Conservation (phyloP, 2,113 vertebrate species). For the Rana temporaria region DNA sequence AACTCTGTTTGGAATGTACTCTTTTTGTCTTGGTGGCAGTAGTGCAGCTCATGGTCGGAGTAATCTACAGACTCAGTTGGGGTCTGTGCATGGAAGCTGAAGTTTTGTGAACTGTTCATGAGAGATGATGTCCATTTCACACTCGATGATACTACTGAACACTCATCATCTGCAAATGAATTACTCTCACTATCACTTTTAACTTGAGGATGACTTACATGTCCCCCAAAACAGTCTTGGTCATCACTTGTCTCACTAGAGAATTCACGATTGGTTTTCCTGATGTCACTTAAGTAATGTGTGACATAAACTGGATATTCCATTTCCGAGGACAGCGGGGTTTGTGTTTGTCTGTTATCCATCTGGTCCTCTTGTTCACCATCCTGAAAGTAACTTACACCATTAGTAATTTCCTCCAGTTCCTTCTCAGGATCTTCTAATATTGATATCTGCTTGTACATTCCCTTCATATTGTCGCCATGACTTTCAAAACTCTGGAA, state of each 20-base stretch:
- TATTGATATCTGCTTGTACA: neutral
- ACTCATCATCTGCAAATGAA: constrained; percentile 31
- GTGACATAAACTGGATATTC: constrained; percentile 21
- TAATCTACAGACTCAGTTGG: neutral
- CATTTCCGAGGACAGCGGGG: constrained; percentile 9
- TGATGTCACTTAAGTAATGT: constrained; percentile 23
- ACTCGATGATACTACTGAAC: constrained; percentile 26
- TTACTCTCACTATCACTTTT: neutral
- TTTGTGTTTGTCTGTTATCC: neutral
- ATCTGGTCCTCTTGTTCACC: neutral
- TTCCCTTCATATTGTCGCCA: neutral
- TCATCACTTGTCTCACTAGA: neutral
- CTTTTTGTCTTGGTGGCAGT: constrained; percentile 8
- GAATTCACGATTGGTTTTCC: neutral
- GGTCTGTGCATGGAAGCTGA: neutral
- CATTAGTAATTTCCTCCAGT: neutral
- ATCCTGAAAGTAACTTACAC: neutral
- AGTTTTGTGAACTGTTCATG: neutral
- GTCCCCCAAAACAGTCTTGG: neutral
- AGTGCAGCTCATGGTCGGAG: neutral
- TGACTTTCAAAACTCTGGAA: neutral
- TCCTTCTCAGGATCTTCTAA: neutral
- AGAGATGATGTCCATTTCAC: constrained; percentile 20
- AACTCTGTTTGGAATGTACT: constrained; percentile 40
- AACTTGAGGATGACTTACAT: constrained; percentile 21